Conservation (phyloP, 2,888 invertebrate species). For the Plebejus argus region DNA sequence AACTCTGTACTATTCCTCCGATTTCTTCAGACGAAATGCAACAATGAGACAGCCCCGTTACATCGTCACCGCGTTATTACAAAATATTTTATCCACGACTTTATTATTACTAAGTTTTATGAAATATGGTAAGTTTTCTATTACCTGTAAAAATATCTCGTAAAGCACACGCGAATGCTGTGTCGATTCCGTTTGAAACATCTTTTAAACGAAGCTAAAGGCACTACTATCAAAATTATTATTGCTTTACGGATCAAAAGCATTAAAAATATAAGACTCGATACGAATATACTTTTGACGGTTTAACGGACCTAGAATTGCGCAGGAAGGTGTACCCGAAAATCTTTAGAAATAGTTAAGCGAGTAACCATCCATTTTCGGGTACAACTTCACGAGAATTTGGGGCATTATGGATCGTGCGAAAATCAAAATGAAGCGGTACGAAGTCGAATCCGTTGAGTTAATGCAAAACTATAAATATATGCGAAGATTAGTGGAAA, state of each 20-base stretch:
- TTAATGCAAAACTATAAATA: slow-evolving; percentile 37
- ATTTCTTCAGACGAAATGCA: slow-evolving; percentile 72
- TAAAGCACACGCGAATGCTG: slow-evolving; percentile 75
- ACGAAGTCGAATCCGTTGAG: neutral
- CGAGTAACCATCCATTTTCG: neutral
- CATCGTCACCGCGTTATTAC: slow-evolving; percentile 62
- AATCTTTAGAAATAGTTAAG: neutral
- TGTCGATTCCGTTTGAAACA: slow-evolving; percentile 64
- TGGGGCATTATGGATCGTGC: slow-evolving; percentile 49
- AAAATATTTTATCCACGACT: slow-evolving; percentile 71
- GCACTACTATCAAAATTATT: slow-evolving; percentile 77
- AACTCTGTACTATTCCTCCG: slow-evolving; percentile 64
- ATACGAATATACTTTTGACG: slow-evolving; percentile 62
- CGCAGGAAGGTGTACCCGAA: neutral
- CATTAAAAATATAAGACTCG: slow-evolving; percentile 72
- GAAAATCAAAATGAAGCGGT: slow-evolving; percentile 36
- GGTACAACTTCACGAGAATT: neutral
- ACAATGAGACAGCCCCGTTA: slow-evolving; percentile 75
- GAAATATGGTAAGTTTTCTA: slow-evolving; percentile 73
- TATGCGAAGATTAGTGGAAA: slow-evolving; percentile 69
- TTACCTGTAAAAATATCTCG: slow-evolving; percentile 78
- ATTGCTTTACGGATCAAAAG: slow-evolving; percentile 76
- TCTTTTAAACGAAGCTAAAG: slow-evolving; percentile 74
- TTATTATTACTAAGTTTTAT: slow-evolving; percentile 72
- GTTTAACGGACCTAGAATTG: slow-evolving; percentile 42